These are phyloP conservation scores for Lates calcarifer DNA, from an alignment of 2,113 vertebrate genomes.

Conservation along the genomic window DNA sequence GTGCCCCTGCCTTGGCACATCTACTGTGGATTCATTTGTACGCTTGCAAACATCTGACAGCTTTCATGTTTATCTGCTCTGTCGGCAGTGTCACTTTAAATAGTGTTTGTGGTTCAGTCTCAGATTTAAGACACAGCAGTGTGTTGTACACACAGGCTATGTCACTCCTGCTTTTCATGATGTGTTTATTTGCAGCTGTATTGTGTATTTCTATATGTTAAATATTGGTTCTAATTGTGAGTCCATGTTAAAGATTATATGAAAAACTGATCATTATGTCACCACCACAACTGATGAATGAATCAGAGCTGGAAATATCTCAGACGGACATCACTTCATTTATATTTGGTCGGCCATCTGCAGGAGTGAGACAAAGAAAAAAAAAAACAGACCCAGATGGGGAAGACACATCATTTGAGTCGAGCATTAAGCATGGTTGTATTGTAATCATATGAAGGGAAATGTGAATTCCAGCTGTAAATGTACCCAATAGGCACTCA, in stretches of 20 bases:
- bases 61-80: conserved; percentile 50
- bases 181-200: not conserved
- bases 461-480: conserved; percentile 1
- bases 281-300: not conserved
- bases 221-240: not conserved
- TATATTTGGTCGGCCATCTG: conserved; percentile 1
- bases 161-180: conserved; percentile 15
- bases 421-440: not conserved
- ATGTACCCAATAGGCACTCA: not conserved
- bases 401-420: not conserved
- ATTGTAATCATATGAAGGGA: not conserved
- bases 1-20: not conserved
- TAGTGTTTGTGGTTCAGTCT: conserved; percentile 23
- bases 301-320: not conserved
- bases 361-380: not conserved
- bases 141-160: conserved; percentile 17
- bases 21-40: conserved; percentile 30
- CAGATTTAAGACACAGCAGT: conserved; percentile 18
- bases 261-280: not conserved
- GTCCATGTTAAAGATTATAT: not conserved
- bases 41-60: conserved; percentile 45
- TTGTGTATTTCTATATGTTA: not conserved
- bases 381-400: not conserved
- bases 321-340: not conserved
- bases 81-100: conserved; percentile 27